Evolutionary conservation across 2,113 vertebrate species (phyloP), one percentile per base, ranked within the genome.

Genomic region (Megaptera novaeangliae): DNA sequence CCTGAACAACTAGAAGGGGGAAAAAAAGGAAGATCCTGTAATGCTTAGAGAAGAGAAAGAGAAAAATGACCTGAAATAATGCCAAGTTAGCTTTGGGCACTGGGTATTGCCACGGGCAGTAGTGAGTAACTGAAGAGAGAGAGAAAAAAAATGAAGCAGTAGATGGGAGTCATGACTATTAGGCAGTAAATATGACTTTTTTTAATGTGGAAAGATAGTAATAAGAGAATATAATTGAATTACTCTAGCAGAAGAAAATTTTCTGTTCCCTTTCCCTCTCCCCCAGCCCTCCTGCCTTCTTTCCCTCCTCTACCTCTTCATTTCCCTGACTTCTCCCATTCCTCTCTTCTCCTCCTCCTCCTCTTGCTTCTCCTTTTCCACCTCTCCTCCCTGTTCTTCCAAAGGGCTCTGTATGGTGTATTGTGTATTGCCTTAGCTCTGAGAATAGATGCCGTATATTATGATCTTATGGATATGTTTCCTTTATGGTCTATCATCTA

Each of bases 331-430:
- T 74, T 55, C 6, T 39, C 8, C 10, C 1, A 0, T 44, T 5
- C 18, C 9, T 12, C 4, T 0, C 13, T n/a, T 23, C 11, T 63
- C 49, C 49, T 57, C 55, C 55, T 57, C 55, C 5, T 91, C 39
- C 18, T 29, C 31, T 21, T 36, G 25, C 5, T 61, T 7, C 13
- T 34, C 5, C 1, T 11, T 41, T 34, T 34, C 14, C 1, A 1
- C 3, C 2, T 21, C 31, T 49, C 10, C n/a, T 66, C 8, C 9
- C 2, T 59, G 15, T 39, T 0, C 2, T 20, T 14, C 3, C 18
- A 29, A 23, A 46, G 18, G 6, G 15, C 1, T 69, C 39, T 64
- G 31, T 49, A 49, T 15, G 10, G 17, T 75, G 3, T 27, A 46
- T 6, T 36, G 1, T 74, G 9, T 13, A 23, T 14, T 71, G 6